Percentiles rank a stretch among this genome's conserved stretches.
These are phyloP conservation scores for Standfussiana lucernea DNA, from an alignment of 2,888 invertebrate genomes.

Conservation along the genomic window DNA sequence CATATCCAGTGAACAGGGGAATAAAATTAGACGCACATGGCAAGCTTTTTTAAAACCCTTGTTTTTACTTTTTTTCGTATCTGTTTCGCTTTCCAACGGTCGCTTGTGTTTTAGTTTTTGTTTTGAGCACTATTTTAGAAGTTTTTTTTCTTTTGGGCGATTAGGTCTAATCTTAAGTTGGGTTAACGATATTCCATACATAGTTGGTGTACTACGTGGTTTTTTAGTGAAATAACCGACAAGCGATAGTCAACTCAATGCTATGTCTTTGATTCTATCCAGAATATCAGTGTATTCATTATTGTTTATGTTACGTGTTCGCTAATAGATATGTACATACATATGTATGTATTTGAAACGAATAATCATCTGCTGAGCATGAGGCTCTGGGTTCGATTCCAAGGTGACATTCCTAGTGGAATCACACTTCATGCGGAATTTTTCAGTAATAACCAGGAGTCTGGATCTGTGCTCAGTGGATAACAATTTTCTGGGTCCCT, in stretches of 20 bases:
- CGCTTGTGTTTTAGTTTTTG: slow-evolving; percentile 45
- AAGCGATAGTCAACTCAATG: background rate
- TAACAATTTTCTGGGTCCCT: background rate
- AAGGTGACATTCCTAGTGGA: background rate
- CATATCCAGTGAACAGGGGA: slow-evolving; percentile 90
- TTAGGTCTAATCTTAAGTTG: background rate
- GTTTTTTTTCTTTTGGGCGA: slow-evolving; percentile 1
- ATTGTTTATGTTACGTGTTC: background rate
- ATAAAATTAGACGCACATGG: slow-evolving; percentile 90
- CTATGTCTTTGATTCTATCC: background rate
- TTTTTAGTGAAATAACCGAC: background rate
- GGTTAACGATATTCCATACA: background rate
- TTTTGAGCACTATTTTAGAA: slow-evolving; percentile 44
- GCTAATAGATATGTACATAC: background rate
- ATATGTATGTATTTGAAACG: background rate
- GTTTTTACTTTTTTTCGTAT: slow-evolving; percentile 81
- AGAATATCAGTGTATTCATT: background rate
- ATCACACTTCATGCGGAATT: too few species aligned
- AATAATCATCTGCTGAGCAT: background rate
- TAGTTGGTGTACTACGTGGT: background rate
- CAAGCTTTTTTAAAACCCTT: slow-evolving; percentile 84
- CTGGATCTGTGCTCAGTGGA: background rate
- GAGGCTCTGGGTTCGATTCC: background rate
- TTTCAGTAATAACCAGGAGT: background rate
- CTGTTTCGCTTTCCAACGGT: slow-evolving; percentile 81